Percentiles rank a stretch among this genome's conserved stretches.
These are phyloP conservation scores for Acipenser oxyrinchus DNA, from an alignment of 2,797 vertebrate genomes.

Conservation along the genomic window DNA sequence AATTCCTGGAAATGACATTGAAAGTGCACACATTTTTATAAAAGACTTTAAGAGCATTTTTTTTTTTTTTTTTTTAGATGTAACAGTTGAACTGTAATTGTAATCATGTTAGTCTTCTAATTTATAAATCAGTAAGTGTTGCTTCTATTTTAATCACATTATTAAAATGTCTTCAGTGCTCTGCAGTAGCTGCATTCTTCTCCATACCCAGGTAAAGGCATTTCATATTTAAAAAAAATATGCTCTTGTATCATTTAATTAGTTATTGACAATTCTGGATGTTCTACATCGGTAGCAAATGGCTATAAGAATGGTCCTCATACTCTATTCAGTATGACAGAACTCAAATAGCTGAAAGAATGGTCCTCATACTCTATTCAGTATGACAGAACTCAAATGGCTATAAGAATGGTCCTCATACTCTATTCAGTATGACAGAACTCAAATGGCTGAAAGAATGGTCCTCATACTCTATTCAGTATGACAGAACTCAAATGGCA, in stretches of 20 bases:
- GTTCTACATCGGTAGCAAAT: neutral
- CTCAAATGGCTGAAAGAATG: too few species aligned
- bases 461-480: too few species aligned
- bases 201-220: slow-evolving; percentile 2
- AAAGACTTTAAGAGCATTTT: slow-evolving; percentile 29
- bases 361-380: too few species aligned
- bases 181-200: neutral
- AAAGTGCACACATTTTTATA: slow-evolving; percentile 21
- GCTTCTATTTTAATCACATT: slow-evolving; percentile 37
- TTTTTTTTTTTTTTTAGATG: neutral
- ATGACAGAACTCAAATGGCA: too few species aligned
- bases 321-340: too few species aligned
- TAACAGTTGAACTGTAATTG: slow-evolving; percentile 29
- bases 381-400: too few species aligned
- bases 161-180: slow-evolving; percentile 4
- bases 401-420: too few species aligned
- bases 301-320: too few species aligned
- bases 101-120: slow-evolving; percentile 26
- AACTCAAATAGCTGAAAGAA: too few species aligned
- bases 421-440: too few species aligned
- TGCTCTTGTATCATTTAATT: neutral
- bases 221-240: neutral
- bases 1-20: slow-evolving; percentile 18
- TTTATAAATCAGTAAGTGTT: slow-evolving; percentile 25
- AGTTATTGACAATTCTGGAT: neutral